Percentiles rank a stretch among this genome's conserved stretches.
phyloP scores from a whole-genome alignment of 1,140 invertebrate species.

The Hyphantria cunea region DNA sequence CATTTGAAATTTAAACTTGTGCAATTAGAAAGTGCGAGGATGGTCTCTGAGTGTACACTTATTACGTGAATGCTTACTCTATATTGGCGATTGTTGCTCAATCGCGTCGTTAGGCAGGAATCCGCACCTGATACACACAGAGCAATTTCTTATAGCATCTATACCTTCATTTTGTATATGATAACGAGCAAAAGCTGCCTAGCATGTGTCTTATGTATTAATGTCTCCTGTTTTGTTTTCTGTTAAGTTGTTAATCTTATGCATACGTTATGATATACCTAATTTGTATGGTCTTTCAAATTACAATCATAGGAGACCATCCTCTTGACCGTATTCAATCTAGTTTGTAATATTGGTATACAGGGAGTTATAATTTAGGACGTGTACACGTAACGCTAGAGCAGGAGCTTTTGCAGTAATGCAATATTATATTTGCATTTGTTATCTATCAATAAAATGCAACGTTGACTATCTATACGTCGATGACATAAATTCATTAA shows the following conservation, averaged over 20 bases:
- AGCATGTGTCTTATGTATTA: not conserved
- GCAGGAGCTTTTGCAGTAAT: too few species aligned
- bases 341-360: not conserved
- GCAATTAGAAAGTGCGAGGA: conserved; percentile 27
- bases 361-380: not conserved
- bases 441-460: too few species aligned
- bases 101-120: conserved; percentile 79
- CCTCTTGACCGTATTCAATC: not conserved
- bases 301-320: not conserved
- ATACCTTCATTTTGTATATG: conserved; percentile 2
- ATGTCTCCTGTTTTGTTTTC: too few species aligned
- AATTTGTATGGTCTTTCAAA: not conserved
- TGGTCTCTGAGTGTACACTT: conserved; percentile 24
- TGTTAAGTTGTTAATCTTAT: too few species aligned
- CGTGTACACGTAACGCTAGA: not conserved
- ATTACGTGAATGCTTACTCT: conserved; percentile 69
- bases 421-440: too few species aligned
- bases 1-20: conserved; percentile 14
- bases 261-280: not conserved
- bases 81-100: conserved; percentile 77
- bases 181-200: not conserved
- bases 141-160: conserved; percentile 41
- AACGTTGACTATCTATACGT: too few species aligned
- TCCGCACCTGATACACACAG: conserved; percentile 74
- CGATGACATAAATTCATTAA: too few species aligned